Evolutionary conservation across 2,113 vertebrate species (phyloP), one percentile per base, ranked within the genome.

Genomic region (Procavia capensis): DNA sequence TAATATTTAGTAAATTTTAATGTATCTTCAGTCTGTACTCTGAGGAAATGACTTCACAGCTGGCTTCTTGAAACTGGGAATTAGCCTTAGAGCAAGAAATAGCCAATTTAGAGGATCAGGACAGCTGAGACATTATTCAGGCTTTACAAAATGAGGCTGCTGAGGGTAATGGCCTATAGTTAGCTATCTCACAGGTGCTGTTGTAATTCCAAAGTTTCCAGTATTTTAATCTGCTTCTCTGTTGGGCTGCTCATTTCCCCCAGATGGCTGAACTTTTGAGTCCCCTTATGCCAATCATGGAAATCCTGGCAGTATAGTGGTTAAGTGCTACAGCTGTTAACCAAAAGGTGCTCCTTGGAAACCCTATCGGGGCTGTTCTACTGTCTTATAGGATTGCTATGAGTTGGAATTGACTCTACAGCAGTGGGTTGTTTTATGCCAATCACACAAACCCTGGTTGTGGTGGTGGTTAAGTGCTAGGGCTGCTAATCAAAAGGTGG

Each of bases 151-250:
- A 64, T 61, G 47, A 66, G 29, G 72, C n/a, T 91, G 64, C 50
- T 88, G 27, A 63, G 47, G 34, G n/a, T 72, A 16, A 29, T 29
- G 72, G 13, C 39, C 64, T n/a, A 14, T 17, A 13, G 41, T 34
- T 45, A 90, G 17, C 17, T 20, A 2, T 41, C 39, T 78, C 45
- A 66, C 31, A 83, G 34, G 81, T 68, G 41, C 81, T 92, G 59
- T 91, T 24, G 54, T 54, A 61, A 72, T 81, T 76, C 50, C 25
- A 43, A 61, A 20, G 41, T 84, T 74, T 92, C 31, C 78, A 31
- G 6, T 90, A 80, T 75, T 94, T 94, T 76, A 36, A 36, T 82
- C 86, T 86, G 76, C 47, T 89, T 90, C 31, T 82, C 59, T 74
- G 47, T 85, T 87, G 24, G 25, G 85, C 80, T 83, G 90, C 25